Conservation (phyloP, 2,888 invertebrate genomes). For the Plutella xylostella region DNA sequence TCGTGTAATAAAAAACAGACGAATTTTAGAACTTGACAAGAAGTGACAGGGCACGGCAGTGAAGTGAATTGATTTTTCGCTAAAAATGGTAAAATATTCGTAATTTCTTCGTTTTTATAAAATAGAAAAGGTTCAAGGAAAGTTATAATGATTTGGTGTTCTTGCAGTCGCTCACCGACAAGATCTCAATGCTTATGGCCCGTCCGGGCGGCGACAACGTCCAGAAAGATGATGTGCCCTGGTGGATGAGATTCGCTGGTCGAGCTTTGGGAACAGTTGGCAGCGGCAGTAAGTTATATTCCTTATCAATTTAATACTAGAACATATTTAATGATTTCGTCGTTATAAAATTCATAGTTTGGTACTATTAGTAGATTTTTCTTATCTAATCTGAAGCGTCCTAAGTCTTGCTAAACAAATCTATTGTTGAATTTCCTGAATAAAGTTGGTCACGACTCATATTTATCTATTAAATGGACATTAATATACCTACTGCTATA, state of each 20-base stretch:
- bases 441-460: neutral
- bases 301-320: too few relatives aligned
- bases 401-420: neutral
- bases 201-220: conserved; percentile 83
- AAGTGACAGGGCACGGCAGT: conserved; percentile 40
- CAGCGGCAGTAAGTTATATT: conserved; percentile 77
- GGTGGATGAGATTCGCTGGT: conserved; percentile 91
- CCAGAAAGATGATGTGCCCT: conserved; percentile 85
- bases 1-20: neutral
- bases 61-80: conserved; percentile 59
- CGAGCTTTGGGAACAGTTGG: conserved; percentile 86
- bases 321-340: neutral
- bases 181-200: conserved; percentile 82
- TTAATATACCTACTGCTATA: too few relatives aligned
- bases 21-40: neutral
- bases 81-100: conserved; percentile 48
- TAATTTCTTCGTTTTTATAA: conserved; percentile 6
- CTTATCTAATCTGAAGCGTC: neutral
- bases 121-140: neutral
- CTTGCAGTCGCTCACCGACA: conserved; percentile 81
- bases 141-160: conserved; percentile 26
- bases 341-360: neutral
- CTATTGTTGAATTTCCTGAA: neutral
- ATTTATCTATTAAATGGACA: too few relatives aligned
- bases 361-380: neutral